Conservation (phyloP, 2,888 invertebrate genomes). For the Urechis unicinctus region DNA sequence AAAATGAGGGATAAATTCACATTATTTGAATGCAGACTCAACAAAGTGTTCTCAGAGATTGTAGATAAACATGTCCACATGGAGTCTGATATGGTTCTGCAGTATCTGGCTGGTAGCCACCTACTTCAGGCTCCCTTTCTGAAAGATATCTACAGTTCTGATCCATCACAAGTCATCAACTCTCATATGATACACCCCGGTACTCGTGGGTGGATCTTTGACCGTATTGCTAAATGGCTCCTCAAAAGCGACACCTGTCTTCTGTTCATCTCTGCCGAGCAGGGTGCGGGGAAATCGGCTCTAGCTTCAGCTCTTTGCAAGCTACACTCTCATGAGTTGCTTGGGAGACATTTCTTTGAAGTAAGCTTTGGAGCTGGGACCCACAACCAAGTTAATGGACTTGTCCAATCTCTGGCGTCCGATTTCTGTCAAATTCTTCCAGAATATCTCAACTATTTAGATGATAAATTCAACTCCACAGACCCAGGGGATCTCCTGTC, state of each 20-base stretch:
- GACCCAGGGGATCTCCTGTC: neutral
- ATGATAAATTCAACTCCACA: slow-evolving; percentile 5
- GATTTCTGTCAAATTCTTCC: slow-evolving; percentile 15
- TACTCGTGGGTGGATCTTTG: slow-evolving; percentile 17
- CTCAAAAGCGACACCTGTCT: slow-evolving; percentile 7
- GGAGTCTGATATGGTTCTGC: slow-evolving; percentile 8
- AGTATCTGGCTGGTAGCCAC: slow-evolving; percentile 8
- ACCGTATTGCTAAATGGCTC: slow-evolving; percentile 13
- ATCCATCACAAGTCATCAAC: slow-evolving; percentile 10
- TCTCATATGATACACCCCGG: slow-evolving; percentile 19
- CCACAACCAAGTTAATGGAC: slow-evolving; percentile 6
- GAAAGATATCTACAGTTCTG: slow-evolving; percentile 1
- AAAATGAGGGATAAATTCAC: slow-evolving; percentile 7
- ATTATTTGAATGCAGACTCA: neutral
- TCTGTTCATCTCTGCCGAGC: slow-evolving; percentile 8
- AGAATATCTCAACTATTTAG: slow-evolving; percentile 14
- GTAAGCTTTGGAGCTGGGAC: neutral
- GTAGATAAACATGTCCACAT: slow-evolving; percentile 2
- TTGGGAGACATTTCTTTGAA: slow-evolving; percentile 14
- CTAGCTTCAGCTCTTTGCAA: slow-evolving; percentile 16
- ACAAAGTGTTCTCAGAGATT: slow-evolving; percentile 3
- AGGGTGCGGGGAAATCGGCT: slow-evolving; percentile 17
- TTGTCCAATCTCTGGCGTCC: slow-evolving; percentile 12
- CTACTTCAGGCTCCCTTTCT: slow-evolving; percentile 8
- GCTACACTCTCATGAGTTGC: slow-evolving; percentile 8